phyloP scores from a whole-genome alignment of 2,113 vertebrate genomes.

The Phodopus roborovskii region DNA sequence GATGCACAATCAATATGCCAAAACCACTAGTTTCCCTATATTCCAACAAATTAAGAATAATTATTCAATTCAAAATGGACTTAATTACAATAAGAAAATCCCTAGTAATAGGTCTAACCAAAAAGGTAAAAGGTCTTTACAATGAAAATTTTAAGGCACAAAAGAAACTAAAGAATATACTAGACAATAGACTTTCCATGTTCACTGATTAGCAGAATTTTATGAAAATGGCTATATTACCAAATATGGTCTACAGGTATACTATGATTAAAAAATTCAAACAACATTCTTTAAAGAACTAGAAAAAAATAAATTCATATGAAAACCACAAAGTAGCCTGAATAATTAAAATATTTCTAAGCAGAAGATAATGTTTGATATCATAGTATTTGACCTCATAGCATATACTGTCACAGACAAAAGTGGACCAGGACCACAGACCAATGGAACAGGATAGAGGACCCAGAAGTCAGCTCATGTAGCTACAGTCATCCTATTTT shows the following conservation, averaged over 20 bases:
- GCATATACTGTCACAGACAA: background rate
- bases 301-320: background rate
- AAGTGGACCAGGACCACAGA: too few relatives aligned
- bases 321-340: background rate
- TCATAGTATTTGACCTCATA: background rate
- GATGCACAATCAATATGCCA: background rate
- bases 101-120: background rate
- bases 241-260: background rate
- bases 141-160: background rate
- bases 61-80: background rate
- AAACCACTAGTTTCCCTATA: background rate
- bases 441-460: background rate
- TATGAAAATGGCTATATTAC: background rate
- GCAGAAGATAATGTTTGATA: background rate
- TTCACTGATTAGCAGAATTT: background rate
- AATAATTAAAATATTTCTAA: background rate
- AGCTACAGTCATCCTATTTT: background rate
- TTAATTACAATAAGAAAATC: background rate
- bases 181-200: background rate
- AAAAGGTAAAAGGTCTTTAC: background rate
- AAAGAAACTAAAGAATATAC: background rate
- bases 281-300: background rate
- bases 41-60: background rate
- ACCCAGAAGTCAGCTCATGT: background rate
- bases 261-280: background rate